Evolutionary conservation across 2,797 vertebrate species (phyloP), one percentile per base, ranked within the genome.

Genomic region (Euthynnus affinis): DNA sequence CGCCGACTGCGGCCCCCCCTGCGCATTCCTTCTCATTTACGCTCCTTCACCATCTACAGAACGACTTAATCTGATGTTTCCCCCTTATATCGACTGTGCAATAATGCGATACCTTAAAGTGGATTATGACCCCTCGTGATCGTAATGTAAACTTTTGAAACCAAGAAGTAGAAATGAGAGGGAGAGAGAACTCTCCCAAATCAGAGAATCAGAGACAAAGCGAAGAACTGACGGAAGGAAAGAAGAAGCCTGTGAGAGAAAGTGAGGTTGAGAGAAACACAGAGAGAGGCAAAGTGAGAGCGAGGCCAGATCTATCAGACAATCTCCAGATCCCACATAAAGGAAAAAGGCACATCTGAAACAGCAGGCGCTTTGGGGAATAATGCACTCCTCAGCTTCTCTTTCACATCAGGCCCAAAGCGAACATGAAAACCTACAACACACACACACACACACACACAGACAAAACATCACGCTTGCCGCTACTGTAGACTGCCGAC

Each of bases 391-490:
- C 71, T 82, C 86, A 76, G 87, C 81, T 87, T 81, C 83, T 83
- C 81, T 90, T 89, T 90, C 88, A 90, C 88, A 82, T 91, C 87
- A 83, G 86, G 83, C 86, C 87, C 82, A 92, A 88, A 91, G 90
- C 64, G 79, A 87, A 93, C 89, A 92, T 91, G 83, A 92, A 91
- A 92, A 88, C 80, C 81, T 69, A 86, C 85, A 85, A 87, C 78
- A 68, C 74, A 57, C 79, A 72, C 80, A 79, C 51, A 81, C 69
- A 78, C n/a, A 87, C 78, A 68, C 74, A 57, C 79, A 72, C 80
- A 79, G 53, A 81, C 69, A 78, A 83, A 88, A 85, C 85, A 87
- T 87, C 82, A 81, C 84, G 71, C 81, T 29, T 69, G 78, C 85
- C n/a, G 74, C 85, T 72, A 80, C 86, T 76, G 85, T 80, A 48